Conservation (phyloP, 2,888 invertebrate genomes). For the Perithous albicinctus region DNA sequence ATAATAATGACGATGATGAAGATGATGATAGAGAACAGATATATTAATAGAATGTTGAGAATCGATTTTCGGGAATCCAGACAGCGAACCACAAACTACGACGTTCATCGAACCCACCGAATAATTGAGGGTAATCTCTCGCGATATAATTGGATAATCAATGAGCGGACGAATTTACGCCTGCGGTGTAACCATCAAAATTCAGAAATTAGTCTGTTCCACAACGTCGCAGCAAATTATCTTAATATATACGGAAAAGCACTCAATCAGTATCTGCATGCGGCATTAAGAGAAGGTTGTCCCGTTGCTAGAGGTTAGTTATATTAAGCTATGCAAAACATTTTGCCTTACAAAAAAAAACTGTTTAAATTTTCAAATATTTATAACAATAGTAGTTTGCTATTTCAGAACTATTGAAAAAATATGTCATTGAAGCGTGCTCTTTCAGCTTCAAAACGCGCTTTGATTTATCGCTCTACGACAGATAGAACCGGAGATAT, state of each 20-base stretch:
- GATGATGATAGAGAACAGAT: neutral
- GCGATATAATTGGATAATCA: slow-evolving; percentile 34
- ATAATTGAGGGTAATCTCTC: slow-evolving; percentile 41
- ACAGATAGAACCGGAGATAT: too few relatives aligned
- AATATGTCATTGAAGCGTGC: too few relatives aligned
- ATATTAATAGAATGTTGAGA: neutral
- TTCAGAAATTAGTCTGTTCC: neutral
- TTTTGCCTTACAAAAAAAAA: too few relatives aligned
- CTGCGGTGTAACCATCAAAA: neutral
- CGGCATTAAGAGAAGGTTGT: too few relatives aligned
- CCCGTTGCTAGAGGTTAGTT: too few relatives aligned
- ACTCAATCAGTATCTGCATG: neutral
- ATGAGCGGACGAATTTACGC: slow-evolving; percentile 3
- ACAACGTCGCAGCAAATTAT: neutral
- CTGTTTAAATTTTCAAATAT: too few relatives aligned
- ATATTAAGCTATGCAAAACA: too few relatives aligned
- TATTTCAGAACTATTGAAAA: too few relatives aligned
- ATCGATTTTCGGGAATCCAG: slow-evolving; percentile 39
- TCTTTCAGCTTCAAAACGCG: too few relatives aligned
- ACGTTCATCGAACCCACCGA: slow-evolving; percentile 31
- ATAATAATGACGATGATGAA: too few relatives aligned
- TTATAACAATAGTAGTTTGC: too few relatives aligned
- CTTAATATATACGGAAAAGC: neutral
- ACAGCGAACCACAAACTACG: neutral
- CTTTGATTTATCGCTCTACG: too few relatives aligned